Base-by-base conservation (phyloP, 2,113 vertebrate species). In the Labeo catla region DNA sequence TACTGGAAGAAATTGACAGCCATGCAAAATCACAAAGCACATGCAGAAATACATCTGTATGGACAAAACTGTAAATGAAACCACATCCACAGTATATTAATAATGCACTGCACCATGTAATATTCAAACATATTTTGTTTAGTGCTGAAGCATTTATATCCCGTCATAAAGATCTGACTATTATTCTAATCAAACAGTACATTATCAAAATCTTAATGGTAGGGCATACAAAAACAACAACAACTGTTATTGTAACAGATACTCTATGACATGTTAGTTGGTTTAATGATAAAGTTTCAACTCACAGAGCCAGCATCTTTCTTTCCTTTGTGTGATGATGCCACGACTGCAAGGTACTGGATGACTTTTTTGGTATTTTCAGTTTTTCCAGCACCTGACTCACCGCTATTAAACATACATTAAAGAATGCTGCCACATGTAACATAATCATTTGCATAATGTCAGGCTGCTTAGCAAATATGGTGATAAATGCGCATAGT, bases 301-400 rank as follows among this genome's bases (percentile, higher is more conserved):
- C 93, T 95, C 87, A 95, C 94, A 39, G 93, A 90, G 72, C 86
- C 91, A 4, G n/a, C 2, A 0, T 93, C 93, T 72, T 91, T 94
- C 88, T 98, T 99, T 93, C 97, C 97, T 92, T 99, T 99, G 84
- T 99, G 97, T 1, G 98, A 99, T 28, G 98, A 98, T 72, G 98
- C 98, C 74, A 99, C 97, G 8, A 97, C 93, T 9, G 98, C 98
- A 92, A 99, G 93, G 90, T 99, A 99, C 93, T 99, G 98, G 92
- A 99, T 99, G 89, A 99, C 98, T 90, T 99, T 99, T 92, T 99
- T 99, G 90, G 98, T 99, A 88, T 99, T 99, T 91, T 99, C 98
- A 0, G 98, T 99, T 91, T 99, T 99, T 57, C 98, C 98, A 2
- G 98, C 98, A 72, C 98, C 98, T 68, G 98, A 99, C 94, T 99